These are phyloP conservation scores for Lucilia cuprina DNA, from an alignment of 1,140 invertebrate genomes.

Conservation along the genomic window DNA sequence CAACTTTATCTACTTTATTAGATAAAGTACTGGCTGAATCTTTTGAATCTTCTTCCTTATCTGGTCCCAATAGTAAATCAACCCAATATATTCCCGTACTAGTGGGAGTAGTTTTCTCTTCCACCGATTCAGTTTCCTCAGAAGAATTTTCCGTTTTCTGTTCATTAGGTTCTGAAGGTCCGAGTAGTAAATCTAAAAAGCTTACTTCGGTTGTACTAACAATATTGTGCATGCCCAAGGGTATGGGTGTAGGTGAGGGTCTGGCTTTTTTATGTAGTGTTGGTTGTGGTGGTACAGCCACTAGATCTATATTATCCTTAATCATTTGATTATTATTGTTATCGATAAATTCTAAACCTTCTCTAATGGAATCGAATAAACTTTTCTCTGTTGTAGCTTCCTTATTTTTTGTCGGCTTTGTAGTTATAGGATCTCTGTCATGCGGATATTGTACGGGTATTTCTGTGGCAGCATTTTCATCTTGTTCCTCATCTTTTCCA, in stretches of 20 bases:
- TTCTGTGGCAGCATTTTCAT: slow-evolving; percentile 40
- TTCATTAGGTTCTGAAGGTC: slow-evolving; percentile 42
- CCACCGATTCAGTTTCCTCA: slow-evolving; percentile 22
- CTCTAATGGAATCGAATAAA: slow-evolving; percentile 55
- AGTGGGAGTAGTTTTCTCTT: slow-evolving; percentile 44
- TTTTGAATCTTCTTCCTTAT: slow-evolving; percentile 50
- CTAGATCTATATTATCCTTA: slow-evolving; percentile 49
- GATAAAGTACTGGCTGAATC: slow-evolving; percentile 6
- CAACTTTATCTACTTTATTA: slow-evolving; percentile 35
- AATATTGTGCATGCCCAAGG: slow-evolving; percentile 46
- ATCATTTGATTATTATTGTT: slow-evolving; percentile 57
- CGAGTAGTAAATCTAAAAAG: slow-evolving; percentile 53
- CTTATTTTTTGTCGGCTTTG: not conserved
- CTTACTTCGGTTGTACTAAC: slow-evolving; percentile 44
- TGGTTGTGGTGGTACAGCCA: slow-evolving; percentile 18
- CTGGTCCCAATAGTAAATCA: slow-evolving; percentile 52
- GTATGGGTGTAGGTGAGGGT: slow-evolving; percentile 42
- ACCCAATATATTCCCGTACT: slow-evolving; percentile 48
- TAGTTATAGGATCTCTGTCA: slow-evolving; percentile 50
- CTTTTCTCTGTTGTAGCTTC: slow-evolving; percentile 53
- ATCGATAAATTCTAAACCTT: slow-evolving; percentile 60
- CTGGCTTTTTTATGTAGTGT: slow-evolving; percentile 15
- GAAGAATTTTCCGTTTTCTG: slow-evolving; percentile 38
- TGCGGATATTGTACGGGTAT: slow-evolving; percentile 53
- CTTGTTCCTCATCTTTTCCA: slow-evolving; percentile 52